Evolutionary conservation across 2,113 vertebrate genomes (phyloP), one percentile per base, ranked within the genome.

Genomic region (Naja naja): DNA sequence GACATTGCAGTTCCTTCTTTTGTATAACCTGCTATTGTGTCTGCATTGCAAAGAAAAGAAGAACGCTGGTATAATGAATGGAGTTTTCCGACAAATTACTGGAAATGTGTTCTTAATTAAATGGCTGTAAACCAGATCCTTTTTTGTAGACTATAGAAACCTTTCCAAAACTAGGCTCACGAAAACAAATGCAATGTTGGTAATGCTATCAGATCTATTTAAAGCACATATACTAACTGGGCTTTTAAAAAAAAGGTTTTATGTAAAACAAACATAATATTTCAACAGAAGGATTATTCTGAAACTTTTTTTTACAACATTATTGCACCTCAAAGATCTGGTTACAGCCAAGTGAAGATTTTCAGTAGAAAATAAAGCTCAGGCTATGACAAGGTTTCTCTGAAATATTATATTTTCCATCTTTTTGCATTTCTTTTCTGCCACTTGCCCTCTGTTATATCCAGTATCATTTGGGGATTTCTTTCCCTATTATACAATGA

Each of bases 1-100:
- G 93, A 93, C 93, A 95, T 92, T 95, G 93, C 92, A 94, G 55
- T 95, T 69, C 89, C 94, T 93, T 91, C 89, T 91, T 87, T 92
- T 60, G 94, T 92, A 89, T 88, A 92, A 89, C 55, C 95, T 94
- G 95, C 94, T 53, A 4, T 90, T 91, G 22, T 58, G 39, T 0
- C 47, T 6, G n/a, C 0, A 0, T 0, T 52, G 93, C 89, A 95
- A 95, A 88, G 92, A 91, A 47, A 94, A 92, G 18, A 16, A 89
- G 94, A 14, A 4, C 49, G 87, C 89, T 81, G 69, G 94, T 86
- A 47, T 16, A 22, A 39, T 55, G 52, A 47, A 11, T 5, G 11
- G 16, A 88, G 85, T 52, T 87, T 74, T 1, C 11, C 91, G 52
- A 11, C 90, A 69, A 53, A 87, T 18, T 91, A 95, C 92, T 25